Base-by-base conservation (phyloP, 2,797 vertebrate genomes). In the Tolypeutes matacus region DNA sequence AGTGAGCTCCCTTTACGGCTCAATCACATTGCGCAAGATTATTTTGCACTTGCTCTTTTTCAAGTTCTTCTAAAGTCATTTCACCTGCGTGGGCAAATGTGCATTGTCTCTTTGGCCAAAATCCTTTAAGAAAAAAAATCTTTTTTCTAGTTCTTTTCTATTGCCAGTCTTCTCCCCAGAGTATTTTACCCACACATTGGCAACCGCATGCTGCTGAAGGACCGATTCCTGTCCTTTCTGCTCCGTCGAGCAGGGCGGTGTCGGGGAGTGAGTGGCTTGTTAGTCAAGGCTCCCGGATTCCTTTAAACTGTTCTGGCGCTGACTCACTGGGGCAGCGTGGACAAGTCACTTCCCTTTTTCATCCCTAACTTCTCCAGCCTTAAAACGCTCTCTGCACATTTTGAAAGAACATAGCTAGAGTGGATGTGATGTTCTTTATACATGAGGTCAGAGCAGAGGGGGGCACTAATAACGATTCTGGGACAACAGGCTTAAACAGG, bases 221-320 rank as follows among this genome's bases (percentile, higher is more conserved):
- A 25, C 21, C 39, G 0, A 8, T 36, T n/a, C n/a, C 65, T 39
- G 62, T 46, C 64, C 34, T 27, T 82, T 75, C n/a, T 29, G 1
- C 29, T 42, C 62, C 86, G 53, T 51, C 36, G 18, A 10, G 12
- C 80, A 73, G 90, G 87, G 91, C 2, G 21, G 84, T 62, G 92
- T 72, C 58, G 23, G 69, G 42, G 77, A 75, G 29, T 82, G 81
- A 93, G 53, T 23, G 29, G 73, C 34, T 3, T 7, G 0, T 94
- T 76, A 97, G 85, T 96, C 96, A 96, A 62, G 51, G 49, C 62
- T 81, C 42, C 76, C 46, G 73, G 85, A 39, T 83, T 90, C 81
- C 92, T 92, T 84, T 15, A 17, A 70, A 46, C 36, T 42, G 42
- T 67, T 60, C 80, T 49, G 70, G 58, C 6, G 7, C 84, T 96